A percentile compares a stretch with the other conserved stretches of the same genome.
Conservation (phyloP, 2,888 invertebrate genomes). For the Callyntrura sp. region DNA sequence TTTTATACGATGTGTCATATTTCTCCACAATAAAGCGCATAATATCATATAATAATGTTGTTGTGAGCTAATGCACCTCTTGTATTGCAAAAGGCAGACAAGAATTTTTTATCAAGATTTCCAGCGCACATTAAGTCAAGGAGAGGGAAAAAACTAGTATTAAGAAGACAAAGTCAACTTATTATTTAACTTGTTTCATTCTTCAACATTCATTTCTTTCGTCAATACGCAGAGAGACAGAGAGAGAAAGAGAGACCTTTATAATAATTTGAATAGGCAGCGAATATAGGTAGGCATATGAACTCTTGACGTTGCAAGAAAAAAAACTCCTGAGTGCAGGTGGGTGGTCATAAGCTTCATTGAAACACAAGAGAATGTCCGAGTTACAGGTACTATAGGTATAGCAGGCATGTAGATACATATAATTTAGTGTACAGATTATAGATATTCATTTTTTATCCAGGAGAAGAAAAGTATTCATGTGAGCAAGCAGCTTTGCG, state of each 20-base stretch:
- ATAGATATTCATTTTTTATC: constrained; percentile 7
- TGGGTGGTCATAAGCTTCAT: constrained; percentile 77
- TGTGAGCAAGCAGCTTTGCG: not conserved
- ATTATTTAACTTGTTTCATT: not conserved
- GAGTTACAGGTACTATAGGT: not conserved
- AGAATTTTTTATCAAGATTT: constrained; percentile 51
- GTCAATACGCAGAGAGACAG: not conserved
- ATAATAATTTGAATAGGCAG: not conserved
- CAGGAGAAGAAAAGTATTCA: constrained; percentile 44
- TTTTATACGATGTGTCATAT: constrained; percentile 60
- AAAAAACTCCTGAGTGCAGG: constrained; percentile 67
- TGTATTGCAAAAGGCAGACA: constrained; percentile 12
- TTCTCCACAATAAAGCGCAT: constrained; percentile 44
- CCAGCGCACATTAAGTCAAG: constrained; percentile 30
- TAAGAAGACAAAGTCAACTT: constrained; percentile 40
- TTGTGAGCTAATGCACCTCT: constrained; percentile 47
- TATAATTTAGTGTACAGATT: too few relatives aligned
- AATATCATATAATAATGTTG: constrained; percentile 29
- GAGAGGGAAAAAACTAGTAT: constrained; percentile 25
- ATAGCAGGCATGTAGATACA: not conserved
- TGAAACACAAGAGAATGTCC: constrained; percentile 51
- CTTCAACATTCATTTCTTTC: not conserved
- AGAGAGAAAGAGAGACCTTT: not conserved
- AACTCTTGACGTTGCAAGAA: constrained; percentile 1
- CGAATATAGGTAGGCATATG: not conserved